phyloP scores from a whole-genome alignment of 1,140 invertebrate species.

The Armadillidium nasatum region DNA sequence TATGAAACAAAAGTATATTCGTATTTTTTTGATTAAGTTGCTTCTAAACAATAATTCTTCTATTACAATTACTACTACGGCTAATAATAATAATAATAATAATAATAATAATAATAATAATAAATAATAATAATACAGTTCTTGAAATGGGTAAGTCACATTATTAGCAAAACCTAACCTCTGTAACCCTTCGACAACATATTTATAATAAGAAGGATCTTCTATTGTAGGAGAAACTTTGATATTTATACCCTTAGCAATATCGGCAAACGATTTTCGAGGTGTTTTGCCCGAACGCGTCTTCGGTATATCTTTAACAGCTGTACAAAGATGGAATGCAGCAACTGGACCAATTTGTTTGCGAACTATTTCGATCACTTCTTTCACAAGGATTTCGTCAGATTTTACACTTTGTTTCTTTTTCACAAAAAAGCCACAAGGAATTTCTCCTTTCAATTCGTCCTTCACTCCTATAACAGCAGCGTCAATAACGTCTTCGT shows the following conservation, averaged over 20 bases:
- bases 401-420: constrained; percentile 56
- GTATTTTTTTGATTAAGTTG: too few species aligned
- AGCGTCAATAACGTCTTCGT: constrained; percentile 73
- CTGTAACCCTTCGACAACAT: constrained; percentile 66
- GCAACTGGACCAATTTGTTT: constrained; percentile 83
- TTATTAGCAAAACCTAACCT: constrained; percentile 60
- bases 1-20: too few species aligned
- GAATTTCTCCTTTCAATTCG: constrained; percentile 79
- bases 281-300: constrained; percentile 75
- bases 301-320: constrained; percentile 71
- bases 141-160: constrained; percentile 35
- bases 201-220: constrained; percentile 72
- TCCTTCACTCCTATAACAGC: constrained; percentile 86
- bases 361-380: constrained; percentile 58
- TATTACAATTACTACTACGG: too few species aligned
- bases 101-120: too few species aligned
- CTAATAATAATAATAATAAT: too few species aligned
- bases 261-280: constrained; percentile 74
- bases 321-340: constrained; percentile 68
- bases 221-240: constrained; percentile 81
- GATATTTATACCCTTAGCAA: constrained; percentile 71
- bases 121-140: too few species aligned
- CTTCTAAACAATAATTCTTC: too few species aligned
- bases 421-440: constrained; percentile 77
- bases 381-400: constrained; percentile 61